Conservation (phyloP, 37 sponge, comb jelly and placozoan species). For the Chondrosia reniformis region DNA sequence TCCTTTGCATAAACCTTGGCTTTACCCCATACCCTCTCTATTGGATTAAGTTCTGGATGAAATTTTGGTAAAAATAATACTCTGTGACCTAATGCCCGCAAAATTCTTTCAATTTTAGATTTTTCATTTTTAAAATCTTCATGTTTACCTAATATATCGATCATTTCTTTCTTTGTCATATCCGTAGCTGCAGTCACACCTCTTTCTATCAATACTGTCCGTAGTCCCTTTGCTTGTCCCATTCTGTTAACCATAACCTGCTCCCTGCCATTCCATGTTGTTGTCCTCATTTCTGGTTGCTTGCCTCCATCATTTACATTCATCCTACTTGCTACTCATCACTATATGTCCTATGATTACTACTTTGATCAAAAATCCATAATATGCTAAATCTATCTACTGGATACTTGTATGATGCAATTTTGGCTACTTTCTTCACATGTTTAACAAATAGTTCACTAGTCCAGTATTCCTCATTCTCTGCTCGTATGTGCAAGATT, state of each 20-base stretch:
- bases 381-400: neutral
- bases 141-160: neutral
- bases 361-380: slow-evolving; percentile 26
- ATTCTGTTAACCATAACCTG: neutral
- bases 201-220: neutral
- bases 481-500: slow-evolving; percentile 5
- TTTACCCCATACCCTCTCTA: slow-evolving; percentile 23
- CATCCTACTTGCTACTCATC: slow-evolving; percentile 15
- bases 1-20: slow-evolving; percentile 18
- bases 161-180: neutral
- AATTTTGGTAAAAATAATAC: slow-evolving; percentile 7
- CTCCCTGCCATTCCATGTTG: neutral
- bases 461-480: slow-evolving; percentile 17
- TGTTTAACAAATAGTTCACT: slow-evolving; percentile 12
- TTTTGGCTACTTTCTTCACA: slow-evolving; percentile 5
- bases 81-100: neutral
- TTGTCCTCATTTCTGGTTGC: slow-evolving; percentile 3
- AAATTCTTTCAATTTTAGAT: neutral
- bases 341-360: slow-evolving; percentile 16
- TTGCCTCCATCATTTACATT: slow-evolving; percentile 29
- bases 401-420: slow-evolving; percentile 31
- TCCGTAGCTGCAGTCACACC: neutral
- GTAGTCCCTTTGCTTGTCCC: slow-evolving; percentile 12
- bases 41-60: slow-evolving; percentile 38
- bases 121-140: slow-evolving; percentile 21